phyloP scores from a whole-genome alignment of 2,888 invertebrate genomes.

The Pseudococcus longispinus region DNA sequence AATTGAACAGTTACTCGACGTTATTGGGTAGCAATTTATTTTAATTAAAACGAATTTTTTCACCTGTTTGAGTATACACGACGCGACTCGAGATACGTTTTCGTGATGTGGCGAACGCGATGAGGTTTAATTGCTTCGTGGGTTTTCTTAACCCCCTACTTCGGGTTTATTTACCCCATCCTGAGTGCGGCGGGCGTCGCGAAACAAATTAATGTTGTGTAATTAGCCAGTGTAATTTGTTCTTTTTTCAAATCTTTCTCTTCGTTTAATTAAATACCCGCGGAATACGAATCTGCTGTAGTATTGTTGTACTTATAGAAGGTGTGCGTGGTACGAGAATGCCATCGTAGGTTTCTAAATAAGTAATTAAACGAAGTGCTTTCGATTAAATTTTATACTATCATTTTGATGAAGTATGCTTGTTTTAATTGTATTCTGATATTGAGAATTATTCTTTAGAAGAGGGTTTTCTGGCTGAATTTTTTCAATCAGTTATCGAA shows the following conservation, averaged over 20 bases:
- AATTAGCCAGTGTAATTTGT: background rate
- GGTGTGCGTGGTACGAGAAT: background rate
- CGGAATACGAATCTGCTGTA: background rate
- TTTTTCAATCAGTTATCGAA: too few species aligned
- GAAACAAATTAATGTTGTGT: background rate
- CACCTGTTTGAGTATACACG: background rate
- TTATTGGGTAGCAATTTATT: conserved; percentile 3
- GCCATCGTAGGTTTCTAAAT: background rate
- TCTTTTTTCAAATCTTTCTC: background rate
- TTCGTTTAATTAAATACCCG: too few species aligned
- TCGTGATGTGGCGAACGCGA: background rate
- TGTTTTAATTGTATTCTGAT: too few species aligned
- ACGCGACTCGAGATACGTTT: background rate
- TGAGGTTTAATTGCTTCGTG: background rate
- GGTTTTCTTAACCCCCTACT: background rate
- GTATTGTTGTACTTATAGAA: background rate
- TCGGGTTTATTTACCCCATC: background rate
- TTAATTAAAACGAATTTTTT: conserved; percentile 9
- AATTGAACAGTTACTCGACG: background rate
- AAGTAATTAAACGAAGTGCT: too few species aligned
- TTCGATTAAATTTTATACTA: too few species aligned
- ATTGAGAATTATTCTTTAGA: too few species aligned
- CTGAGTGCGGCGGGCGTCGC: background rate
- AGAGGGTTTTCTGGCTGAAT: too few species aligned
- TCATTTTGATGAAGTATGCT: too few species aligned